Percentiles rank a stretch among this genome's conserved stretches.
These are phyloP conservation scores for Rhabdomys pumilio DNA, from an alignment of 2,797 vertebrate species.

Conservation along the genomic window DNA sequence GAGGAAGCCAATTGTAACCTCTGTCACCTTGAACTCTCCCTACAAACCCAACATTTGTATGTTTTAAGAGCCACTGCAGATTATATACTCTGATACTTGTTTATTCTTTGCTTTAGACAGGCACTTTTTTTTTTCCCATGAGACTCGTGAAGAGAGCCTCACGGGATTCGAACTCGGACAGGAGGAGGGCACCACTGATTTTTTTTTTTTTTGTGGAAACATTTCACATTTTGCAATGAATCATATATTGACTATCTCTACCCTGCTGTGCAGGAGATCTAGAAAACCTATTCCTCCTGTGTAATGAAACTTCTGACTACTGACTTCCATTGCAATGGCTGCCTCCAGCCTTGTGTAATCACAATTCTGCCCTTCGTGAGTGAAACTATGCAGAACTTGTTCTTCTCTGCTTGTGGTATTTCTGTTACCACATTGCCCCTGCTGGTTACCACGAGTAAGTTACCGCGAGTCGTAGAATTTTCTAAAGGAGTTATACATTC, in stretches of 20 bases:
- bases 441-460: neutral
- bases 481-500: neutral
- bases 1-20: neutral
- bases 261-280: neutral
- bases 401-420: neutral
- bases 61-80: neutral
- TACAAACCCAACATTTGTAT: neutral
- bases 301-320: neutral
- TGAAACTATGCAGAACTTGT: neutral
- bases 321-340: neutral
- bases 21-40: neutral
- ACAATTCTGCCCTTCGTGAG: neutral
- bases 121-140: no score
- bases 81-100: neutral
- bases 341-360: neutral
- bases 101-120: neutral
- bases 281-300: neutral
- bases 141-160: no score
- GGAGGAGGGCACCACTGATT: no score
- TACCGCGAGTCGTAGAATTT: neutral
- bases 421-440: neutral
- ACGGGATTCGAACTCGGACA: no score
- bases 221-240: neutral
- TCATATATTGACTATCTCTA: neutral
- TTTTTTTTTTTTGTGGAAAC: neutral